Percentiles rank a stretch among this genome's conserved stretches.
Evolutionary conservation across 2,888 invertebrate species (phyloP).

Genomic region (Acanthosepion lycidas): DNA sequence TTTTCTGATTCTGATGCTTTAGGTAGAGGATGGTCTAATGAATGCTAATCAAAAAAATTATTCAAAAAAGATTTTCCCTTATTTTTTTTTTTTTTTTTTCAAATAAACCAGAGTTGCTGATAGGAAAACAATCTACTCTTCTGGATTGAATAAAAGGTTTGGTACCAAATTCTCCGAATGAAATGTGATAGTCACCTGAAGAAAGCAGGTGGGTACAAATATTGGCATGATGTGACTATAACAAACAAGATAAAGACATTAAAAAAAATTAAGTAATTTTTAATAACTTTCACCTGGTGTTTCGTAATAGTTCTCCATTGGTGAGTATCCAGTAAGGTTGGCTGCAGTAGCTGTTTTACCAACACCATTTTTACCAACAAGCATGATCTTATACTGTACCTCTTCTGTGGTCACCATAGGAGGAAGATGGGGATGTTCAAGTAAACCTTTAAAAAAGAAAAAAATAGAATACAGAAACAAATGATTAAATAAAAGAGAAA

Average conservation of each 20-base stretch:
- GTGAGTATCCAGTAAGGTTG: conserved; percentile 76
- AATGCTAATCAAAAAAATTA: no score
- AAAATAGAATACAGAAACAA: not conserved
- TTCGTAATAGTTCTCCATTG: conserved; percentile 73
- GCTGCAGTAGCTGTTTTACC: conserved; percentile 78
- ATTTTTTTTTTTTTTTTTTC: no score
- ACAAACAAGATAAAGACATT: not conserved
- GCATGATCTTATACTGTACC: conserved; percentile 78
- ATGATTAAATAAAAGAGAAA: not conserved
- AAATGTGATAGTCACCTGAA: no score
- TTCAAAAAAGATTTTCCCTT: no score
- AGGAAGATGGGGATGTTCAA: conserved; percentile 77
- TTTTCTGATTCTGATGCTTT: no score
- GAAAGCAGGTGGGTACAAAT: no score
- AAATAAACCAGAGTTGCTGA: no score
- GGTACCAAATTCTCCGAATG: no score
- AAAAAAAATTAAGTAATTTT: not conserved
- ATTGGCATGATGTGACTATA: no score
- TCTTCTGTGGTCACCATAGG: conserved; percentile 76
- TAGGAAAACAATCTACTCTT: no score
- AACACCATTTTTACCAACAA: conserved; percentile 78
- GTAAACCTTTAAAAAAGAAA: conserved; percentile 71
- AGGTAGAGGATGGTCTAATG: no score
- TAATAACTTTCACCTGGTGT: conserved; percentile 66
- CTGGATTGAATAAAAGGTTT: no score